Base-by-base conservation (phyloP, 2,888 invertebrate genomes). In the Thymelicus lineola region DNA sequence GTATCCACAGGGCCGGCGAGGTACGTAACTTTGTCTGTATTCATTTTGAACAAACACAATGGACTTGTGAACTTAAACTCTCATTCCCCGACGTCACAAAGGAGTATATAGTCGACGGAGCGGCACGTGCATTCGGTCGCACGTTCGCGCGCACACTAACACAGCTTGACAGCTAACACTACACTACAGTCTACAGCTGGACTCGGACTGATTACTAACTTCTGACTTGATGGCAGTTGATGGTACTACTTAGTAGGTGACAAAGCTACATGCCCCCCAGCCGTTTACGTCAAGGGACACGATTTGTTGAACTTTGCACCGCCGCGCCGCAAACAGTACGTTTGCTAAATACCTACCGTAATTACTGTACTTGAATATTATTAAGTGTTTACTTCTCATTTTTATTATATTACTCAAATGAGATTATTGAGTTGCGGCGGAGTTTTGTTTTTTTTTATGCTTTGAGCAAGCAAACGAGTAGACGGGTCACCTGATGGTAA, bases 51-150 rank as follows among this genome's bases (percentile, higher is more conserved):
- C 74, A 76, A 73, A 77, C 80, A 80, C 78, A 77, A 79, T 76
- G 75, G 72, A 72, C 74, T 72, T 64, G 74, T 77, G 76, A 66
- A 79, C 76, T 79, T 76, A 82, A 79, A 82, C 79, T 80, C 77
- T 84, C 88, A 89, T 86, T 82, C 82, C 67, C 82, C 85, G 84
- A 87, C 89, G 89, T 89, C 90, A 92, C 91, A 88, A 87, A 89
- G 88, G 79, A 82, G 74, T 74, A 74, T 50, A 70, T 61, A 45
- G 64, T 45, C 50, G 72, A 78, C 76, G 77, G 76, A 76, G 61
- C 73, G 66, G 69, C 72, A 81, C 86, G 85, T 81, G 83, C 83
- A 79, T 68, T 74, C 75, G 75, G 81, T 79, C 77, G 77, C 79
- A 78, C 81, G 75, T 75, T 75, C 84, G 83, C 83, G 83, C 85